Base-by-base conservation (phyloP, 2,797 vertebrate species). In the Gephyroberyx darwinii region DNA sequence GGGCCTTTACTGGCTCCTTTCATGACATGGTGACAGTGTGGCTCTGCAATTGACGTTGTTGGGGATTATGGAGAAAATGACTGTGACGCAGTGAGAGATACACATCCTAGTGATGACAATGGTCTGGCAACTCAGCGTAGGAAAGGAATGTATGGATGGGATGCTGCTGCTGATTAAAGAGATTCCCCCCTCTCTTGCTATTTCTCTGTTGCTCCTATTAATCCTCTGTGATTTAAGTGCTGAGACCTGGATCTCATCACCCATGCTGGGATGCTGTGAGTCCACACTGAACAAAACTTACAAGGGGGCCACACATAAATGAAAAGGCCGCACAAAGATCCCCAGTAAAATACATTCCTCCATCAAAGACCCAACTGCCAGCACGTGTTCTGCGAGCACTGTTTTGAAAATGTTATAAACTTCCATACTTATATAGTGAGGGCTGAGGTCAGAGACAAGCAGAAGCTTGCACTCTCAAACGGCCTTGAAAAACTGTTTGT, bases 101-200 rank as follows among this genome's bases (percentile, higher is more conserved):
- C 22, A 43, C 68, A 71, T 74, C 62, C 33, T 26, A 65, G 87
- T 74, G 89, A 86, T 90, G 90, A 91, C 82, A 91, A 85, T 65
- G 71, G 80, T 88, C 85, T 92, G 92, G 91, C 88, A 82, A 48
- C 76, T 53, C 31, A 48, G 48, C 43, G 54, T 63, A 19, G 66
- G 37, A 55, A 45, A 86, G 67, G 75, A 91, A 89, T 86, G 83
- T 77, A 83, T 80, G 59, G 37, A 77, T 68, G 58, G 56, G 71
- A 84, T 65, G 22, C 66, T 84, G 78, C 71, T 73, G 84, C 84
- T 92, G 92, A 92, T 90, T 91, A 91, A 84, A 89, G 65, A 66
- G 14, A 62, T 70, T 66, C 54, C 48, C 16, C 0, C 30, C 20
- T 76, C 41, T 74, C 45, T 63, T 78, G 75, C 62, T 74, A 76